These are phyloP conservation scores for Heterotilapia buettikoferi DNA, from an alignment of 2,113 vertebrate species.

Conservation along the genomic window DNA sequence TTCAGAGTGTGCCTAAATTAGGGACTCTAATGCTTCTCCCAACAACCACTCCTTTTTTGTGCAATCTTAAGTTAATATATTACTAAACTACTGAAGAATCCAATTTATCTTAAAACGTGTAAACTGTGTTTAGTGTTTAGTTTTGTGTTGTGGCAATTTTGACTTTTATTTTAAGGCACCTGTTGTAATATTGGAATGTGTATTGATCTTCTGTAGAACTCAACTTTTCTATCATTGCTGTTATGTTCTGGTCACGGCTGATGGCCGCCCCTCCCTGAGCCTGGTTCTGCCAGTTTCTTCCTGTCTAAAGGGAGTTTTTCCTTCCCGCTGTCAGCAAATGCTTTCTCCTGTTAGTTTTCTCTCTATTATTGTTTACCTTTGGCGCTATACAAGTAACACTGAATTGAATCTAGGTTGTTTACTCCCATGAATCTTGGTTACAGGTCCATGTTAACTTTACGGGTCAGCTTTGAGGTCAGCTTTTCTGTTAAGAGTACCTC, in stretches of 20 bases:
- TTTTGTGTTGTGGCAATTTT: background rate
- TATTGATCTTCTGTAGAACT: background rate
- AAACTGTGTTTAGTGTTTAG: background rate
- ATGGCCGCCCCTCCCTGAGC: background rate
- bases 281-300: accelerated
- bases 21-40: background rate
- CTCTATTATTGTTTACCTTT: background rate
- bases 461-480: background rate
- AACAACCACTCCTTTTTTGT: background rate
- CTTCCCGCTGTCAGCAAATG: background rate
- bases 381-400: background rate
- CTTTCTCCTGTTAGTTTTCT: background rate
- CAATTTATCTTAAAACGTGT: background rate
- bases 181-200: background rate
- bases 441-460: background rate
- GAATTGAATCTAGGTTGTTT: background rate
- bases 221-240: background rate
- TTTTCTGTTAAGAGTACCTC: background rate
- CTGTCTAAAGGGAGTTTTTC: background rate
- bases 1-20: background rate
- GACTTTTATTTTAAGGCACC: background rate
- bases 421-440: background rate
- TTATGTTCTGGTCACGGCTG: background rate
- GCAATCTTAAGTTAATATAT: background rate
- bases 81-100: background rate